phyloP scores from a whole-genome alignment of 2,888 invertebrate species.

The Hydrotaea diabolus region DNA sequence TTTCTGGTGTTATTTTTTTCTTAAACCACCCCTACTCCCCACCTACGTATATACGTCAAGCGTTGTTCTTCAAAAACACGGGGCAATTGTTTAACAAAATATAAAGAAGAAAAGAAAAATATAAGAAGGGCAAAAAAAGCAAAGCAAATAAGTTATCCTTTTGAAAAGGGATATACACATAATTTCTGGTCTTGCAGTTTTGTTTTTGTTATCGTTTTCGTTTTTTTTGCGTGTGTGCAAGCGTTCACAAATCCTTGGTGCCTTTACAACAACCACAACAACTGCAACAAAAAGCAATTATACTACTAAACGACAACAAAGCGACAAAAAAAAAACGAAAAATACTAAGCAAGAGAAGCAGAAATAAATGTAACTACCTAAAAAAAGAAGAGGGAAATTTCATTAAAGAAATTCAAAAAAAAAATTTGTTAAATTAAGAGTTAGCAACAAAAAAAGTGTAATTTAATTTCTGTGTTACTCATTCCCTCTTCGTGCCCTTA shows the following conservation, averaged over 20 bases:
- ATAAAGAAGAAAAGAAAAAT: no score
- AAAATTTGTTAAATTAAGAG: not conserved
- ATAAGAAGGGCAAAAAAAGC: not conserved
- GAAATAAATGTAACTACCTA: no score
- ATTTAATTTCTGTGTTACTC: no score
- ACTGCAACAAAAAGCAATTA: constrained; percentile 56
- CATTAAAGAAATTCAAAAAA: constrained; percentile 23
- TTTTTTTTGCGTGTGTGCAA: not conserved
- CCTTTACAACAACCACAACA: constrained; percentile 41
- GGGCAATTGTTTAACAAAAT: constrained; percentile 38
- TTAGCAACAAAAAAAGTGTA: constrained; percentile 39
- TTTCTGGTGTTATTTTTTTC: constrained; percentile 6
- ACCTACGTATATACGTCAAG: constrained; percentile 35
- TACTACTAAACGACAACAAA: constrained; percentile 3
- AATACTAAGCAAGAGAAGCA: not conserved
- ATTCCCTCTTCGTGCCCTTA: no score
- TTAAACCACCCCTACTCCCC: constrained; percentile 2
- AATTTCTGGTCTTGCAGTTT: constrained; percentile 32
- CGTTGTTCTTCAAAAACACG: no score
- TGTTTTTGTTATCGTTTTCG: constrained; percentile 11
- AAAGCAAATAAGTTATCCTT: constrained; percentile 51
- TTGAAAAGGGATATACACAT: constrained; percentile 64
- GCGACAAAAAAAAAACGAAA: not conserved
- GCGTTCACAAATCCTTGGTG: constrained; percentile 50
- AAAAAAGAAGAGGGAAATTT: not conserved